Evolutionary conservation across 2,113 vertebrate species (phyloP), one percentile per base, ranked within the genome.

Genomic region (Salvelinus alpinus): DNA sequence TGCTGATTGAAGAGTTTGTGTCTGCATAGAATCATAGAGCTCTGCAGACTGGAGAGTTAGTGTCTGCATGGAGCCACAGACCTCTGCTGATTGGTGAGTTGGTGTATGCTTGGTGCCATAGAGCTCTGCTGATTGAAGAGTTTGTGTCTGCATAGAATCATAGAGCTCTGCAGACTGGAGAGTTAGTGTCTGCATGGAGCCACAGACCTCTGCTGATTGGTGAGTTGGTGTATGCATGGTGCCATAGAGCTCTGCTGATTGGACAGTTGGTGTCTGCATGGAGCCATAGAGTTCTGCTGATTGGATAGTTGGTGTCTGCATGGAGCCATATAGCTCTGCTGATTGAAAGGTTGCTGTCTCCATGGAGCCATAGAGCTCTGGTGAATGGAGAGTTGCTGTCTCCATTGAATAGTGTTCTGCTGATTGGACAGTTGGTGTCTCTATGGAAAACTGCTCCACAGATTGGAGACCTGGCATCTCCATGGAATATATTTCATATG

Each of bases 191-290:
- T n/a, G 5, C 20, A 62, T 62, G 60, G 54, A 16, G 51, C 12
- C 54, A 88, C 86, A 88, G 57, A 84, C 72, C 25, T 88, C 90
- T 62, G 92, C 86, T 78, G 90, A 88, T 47, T 85, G 80, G 74
- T 71, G 2, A 34, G 6, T 70, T 80, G 74, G 73, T 48, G 70
- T 69, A 18, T 81, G 78, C 48, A 57, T 62, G 18, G 5, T 44
- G 70, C 34, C 65, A 67, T 71, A 54, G 20, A 62, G 2, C n/a
- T 69, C 72, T 64, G 81, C 44, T 78, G 70, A 4, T 34, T 65
- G 78, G 24, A 64, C 27, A 47, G 78, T 64, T 86, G 25, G 29
- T 22, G 71, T 34, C 64, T 80, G 72, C 70, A 29, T 75, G 11
- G 75, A 72, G 38, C 29, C 70, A 66, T 3, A 60, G 44, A 70